Percentiles rank a stretch among this genome's conserved stretches.
Evolutionary conservation across 1,140 invertebrate genomes (phyloP).

Genomic region (Sipha flava): DNA sequence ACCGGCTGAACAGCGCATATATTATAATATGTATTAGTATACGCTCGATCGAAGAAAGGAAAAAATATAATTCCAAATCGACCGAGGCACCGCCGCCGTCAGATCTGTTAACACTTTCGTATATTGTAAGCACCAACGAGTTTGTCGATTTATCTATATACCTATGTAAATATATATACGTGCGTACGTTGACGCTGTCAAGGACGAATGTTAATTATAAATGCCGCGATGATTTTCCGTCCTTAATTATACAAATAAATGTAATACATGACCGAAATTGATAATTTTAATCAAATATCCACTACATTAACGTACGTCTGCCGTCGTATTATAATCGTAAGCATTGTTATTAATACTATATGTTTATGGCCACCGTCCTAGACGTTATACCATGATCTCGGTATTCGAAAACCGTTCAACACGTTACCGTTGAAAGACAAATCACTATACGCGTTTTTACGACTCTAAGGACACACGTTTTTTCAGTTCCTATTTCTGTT

Average conservation of each 20-base stretch:
- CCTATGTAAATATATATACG: not conserved
- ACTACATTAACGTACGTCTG: not conserved
- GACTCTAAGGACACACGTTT: too few species aligned
- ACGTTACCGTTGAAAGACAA: too few species aligned
- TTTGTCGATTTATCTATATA: not conserved
- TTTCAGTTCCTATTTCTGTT: too few species aligned
- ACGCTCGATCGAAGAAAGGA: too few species aligned
- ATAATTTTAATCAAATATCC: not conserved
- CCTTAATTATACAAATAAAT: not conserved
- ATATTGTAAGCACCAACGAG: not conserved
- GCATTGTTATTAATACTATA: too few species aligned
- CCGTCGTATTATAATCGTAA: not conserved
- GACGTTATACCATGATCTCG: too few species aligned
- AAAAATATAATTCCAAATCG: too few species aligned
- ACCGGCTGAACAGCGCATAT: too few species aligned
- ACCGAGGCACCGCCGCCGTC: not conserved
- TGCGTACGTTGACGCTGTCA: not conserved
- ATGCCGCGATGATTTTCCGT: not conserved
- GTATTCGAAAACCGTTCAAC: too few species aligned
- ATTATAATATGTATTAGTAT: too few species aligned
- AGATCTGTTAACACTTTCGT: not conserved
- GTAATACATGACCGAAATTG: not conserved
- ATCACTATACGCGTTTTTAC: too few species aligned
- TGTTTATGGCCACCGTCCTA: too few species aligned
- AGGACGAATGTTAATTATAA: not conserved